phyloP scores from a whole-genome alignment of 2,113 vertebrate species.

The Phaethornis superciliosus region DNA sequence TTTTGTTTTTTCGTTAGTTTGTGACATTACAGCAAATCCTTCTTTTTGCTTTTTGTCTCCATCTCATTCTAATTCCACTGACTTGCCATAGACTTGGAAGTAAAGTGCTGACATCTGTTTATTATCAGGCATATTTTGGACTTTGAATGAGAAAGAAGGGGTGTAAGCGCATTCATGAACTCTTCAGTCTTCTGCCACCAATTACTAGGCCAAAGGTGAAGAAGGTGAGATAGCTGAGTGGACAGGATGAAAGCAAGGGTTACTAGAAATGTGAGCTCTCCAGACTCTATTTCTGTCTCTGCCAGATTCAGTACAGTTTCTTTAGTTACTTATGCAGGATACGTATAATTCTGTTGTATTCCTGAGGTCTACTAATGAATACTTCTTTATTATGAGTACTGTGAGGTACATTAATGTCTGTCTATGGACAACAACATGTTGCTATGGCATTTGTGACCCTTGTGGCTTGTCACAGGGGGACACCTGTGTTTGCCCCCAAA shows the following conservation, averaged over 20 bases:
- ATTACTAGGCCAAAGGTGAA: background rate
- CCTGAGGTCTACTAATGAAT: background rate
- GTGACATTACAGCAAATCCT: background rate
- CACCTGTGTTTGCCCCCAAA: accelerated
- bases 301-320: too few relatives aligned
- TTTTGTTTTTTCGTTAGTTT: background rate
- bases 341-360: background rate
- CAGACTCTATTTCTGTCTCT: background rate
- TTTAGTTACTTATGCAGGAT: background rate
- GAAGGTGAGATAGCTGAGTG: background rate
- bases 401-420: background rate
- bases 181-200: background rate
- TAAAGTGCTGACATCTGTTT: background rate
- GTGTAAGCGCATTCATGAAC: background rate
- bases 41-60: background rate
- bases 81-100: background rate
- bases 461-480: background rate
- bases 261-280: background rate
- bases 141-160: background rate
- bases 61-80: background rate
- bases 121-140: background rate
- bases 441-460: background rate
- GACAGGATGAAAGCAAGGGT: background rate
- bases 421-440: background rate
- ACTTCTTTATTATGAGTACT: background rate